phyloP scores from a whole-genome alignment of 1,140 invertebrate genomes.

The Popillia japonica region DNA sequence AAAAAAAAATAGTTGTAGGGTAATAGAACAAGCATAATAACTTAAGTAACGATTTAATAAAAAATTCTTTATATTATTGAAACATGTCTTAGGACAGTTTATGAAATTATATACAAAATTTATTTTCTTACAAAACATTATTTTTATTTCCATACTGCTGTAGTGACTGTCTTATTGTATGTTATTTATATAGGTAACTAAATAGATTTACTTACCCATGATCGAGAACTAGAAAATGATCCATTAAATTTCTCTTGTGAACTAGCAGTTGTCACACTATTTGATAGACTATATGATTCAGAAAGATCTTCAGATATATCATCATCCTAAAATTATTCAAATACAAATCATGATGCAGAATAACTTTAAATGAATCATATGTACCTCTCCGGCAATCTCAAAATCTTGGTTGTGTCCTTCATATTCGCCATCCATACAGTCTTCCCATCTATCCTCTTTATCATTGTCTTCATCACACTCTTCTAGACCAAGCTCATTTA shows the following conservation, averaged over 20 bases:
- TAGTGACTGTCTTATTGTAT: too few species aligned
- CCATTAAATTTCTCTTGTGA: not conserved
- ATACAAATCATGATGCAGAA: not conserved
- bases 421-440: conserved; percentile 51
- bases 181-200: not conserved
- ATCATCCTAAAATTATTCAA: conserved; percentile 11
- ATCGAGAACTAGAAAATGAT: conserved; percentile 1
- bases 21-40: too few species aligned
- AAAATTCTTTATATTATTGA: too few species aligned
- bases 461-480: conserved; percentile 48
- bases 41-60: too few species aligned
- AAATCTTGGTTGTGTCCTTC: conserved; percentile 48
- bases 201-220: not conserved
- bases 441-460: conserved; percentile 56
- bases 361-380: too few species aligned
- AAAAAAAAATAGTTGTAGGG: too few species aligned
- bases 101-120: too few species aligned
- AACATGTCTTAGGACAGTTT: too few species aligned
- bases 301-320: conserved; percentile 6
- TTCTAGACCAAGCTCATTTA: conserved; percentile 56
- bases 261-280: not conserved
- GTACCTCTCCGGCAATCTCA: conserved; percentile 41
- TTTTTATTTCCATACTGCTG: too few species aligned
- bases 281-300: conserved; percentile 6
- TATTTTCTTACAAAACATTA: too few species aligned